These are phyloP conservation scores for Muscina levida DNA, from an alignment of 2,888 invertebrate genomes.

Conservation along the genomic window DNA sequence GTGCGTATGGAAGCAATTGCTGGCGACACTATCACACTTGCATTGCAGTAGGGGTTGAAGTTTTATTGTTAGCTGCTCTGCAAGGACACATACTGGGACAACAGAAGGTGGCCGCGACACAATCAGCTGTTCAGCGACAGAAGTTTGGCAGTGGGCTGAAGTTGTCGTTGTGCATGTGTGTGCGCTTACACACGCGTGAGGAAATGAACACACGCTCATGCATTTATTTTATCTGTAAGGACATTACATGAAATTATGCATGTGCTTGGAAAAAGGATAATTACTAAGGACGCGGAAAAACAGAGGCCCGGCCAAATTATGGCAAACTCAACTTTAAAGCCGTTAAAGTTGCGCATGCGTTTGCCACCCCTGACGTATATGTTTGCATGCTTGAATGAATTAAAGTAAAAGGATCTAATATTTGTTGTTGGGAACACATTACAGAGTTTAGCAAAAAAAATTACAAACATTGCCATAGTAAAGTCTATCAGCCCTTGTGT, in stretches of 20 bases:
- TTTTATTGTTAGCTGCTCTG: background rate
- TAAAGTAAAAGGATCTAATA: too few species aligned
- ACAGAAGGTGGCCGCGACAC: too few species aligned
- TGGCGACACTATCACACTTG: background rate
- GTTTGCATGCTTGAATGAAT: too few species aligned
- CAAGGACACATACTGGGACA: background rate
- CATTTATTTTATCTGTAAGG: background rate
- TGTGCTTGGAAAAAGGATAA: constrained; percentile 42
- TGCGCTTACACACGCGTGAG: background rate
- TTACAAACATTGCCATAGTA: too few species aligned
- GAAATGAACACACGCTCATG: too few species aligned
- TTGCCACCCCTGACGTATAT: constrained; percentile 42
- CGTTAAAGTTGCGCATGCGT: constrained; percentile 50
- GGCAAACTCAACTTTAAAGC: background rate
- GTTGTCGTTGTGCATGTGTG: too few species aligned
- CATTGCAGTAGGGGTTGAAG: constrained; percentile 29
- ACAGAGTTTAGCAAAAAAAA: too few species aligned
- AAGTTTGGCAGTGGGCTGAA: too few species aligned
- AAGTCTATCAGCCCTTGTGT: too few species aligned
- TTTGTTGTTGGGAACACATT: too few species aligned
- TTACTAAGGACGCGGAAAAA: background rate
- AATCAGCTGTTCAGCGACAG: constrained; percentile 37
- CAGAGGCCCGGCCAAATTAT: too few species aligned
- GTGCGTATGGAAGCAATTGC: background rate
- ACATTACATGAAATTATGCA: constrained; percentile 21